Base-by-base conservation (phyloP, 2,797 vertebrate genomes). In the Rhincodon typus region DNA sequence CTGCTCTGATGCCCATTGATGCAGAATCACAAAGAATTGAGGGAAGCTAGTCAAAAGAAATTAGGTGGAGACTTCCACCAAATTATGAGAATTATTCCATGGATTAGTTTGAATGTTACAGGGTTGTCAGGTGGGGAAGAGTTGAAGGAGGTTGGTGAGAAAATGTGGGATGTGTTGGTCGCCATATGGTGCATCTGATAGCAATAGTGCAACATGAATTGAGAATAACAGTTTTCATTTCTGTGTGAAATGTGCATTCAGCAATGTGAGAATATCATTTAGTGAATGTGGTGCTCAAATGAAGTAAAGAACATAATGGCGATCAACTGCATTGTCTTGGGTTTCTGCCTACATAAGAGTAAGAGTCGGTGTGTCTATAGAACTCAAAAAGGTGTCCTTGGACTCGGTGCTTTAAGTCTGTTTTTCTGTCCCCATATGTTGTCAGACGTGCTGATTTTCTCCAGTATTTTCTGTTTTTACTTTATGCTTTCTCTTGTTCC, bases 101-200 rank as follows among this genome's bases (percentile, higher is more conserved):
- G n/a, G 23, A 93, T 69, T 27, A 93, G 62, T 93, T 66, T 87
- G 84, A 87, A 27, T 87, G 25, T 46, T 57, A 88, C 12, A 13
- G 38, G 30, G 30, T 90, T 91, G 57, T 69, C 90, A 93, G 90
- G 90, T 67, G 62, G n/a, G n/a, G n/a, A 66, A 46, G n/a, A 93
- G 62, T 66, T 42, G 90, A 69, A 38, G 90, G 90, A 50, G 66
- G n/a, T 42, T 93, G 90, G 21, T 93, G 90, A 93, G 34, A 93
- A 93, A 42, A 93, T 93, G 62, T 69, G n/a, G 66, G 90, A 93
- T 69, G 66, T 69, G 90, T 69, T 93, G 66, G 8, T 69, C 4
- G 66, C 90, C 90, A 69, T 67, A 91, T 91, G 88, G 88, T 67
- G 88, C 88, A 27, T 91, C 7, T 27, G 42, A 42, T 12, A 93